These are phyloP conservation scores for Halocaridina rubra DNA, from an alignment of 2,888 invertebrate genomes.

Conservation along the genomic window DNA sequence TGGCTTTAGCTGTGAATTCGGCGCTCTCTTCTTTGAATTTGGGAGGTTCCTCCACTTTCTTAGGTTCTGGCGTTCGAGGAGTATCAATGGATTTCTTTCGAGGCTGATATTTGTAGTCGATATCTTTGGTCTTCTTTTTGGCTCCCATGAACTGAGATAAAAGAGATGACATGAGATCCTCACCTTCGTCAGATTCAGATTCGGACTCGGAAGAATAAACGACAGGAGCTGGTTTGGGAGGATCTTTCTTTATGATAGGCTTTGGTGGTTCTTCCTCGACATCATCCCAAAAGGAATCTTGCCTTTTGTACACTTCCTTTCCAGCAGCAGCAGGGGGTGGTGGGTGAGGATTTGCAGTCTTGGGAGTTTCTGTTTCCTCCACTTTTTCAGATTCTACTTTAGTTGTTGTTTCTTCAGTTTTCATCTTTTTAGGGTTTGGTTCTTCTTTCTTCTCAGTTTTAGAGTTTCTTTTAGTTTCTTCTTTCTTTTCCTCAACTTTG, in stretches of 20 bases:
- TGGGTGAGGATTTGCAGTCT: neutral
- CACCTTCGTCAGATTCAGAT: slow-evolving; percentile 3
- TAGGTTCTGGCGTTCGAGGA: neutral
- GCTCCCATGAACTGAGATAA: slow-evolving; percentile 5
- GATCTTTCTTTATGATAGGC: neutral
- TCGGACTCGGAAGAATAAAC: neutral
- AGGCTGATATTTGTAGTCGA: neutral
- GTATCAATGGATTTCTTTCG: slow-evolving; percentile 23
- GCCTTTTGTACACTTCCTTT: neutral
- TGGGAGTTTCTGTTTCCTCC: neutral
- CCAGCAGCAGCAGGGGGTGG: neutral
- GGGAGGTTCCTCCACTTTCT: neutral
- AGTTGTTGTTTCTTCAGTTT: slow-evolving; percentile 3
- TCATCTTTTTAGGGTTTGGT: slow-evolving; percentile 35
- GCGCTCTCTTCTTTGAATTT: slow-evolving; percentile 13
- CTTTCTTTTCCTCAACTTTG: neutral
- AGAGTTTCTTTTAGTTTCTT: neutral
- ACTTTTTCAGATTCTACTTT: neutral
- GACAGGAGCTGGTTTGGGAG: neutral
- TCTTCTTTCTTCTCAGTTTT: slow-evolving; percentile 58
- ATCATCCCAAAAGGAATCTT: neutral
- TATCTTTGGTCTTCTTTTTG: neutral
- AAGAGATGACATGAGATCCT: slow-evolving; percentile 22
- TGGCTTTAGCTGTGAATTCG: slow-evolving; percentile 25
- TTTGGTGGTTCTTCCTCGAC: neutral